phyloP scores from a whole-genome alignment of 2,888 invertebrate genomes.

The Lasioglossum oenotherae region DNA sequence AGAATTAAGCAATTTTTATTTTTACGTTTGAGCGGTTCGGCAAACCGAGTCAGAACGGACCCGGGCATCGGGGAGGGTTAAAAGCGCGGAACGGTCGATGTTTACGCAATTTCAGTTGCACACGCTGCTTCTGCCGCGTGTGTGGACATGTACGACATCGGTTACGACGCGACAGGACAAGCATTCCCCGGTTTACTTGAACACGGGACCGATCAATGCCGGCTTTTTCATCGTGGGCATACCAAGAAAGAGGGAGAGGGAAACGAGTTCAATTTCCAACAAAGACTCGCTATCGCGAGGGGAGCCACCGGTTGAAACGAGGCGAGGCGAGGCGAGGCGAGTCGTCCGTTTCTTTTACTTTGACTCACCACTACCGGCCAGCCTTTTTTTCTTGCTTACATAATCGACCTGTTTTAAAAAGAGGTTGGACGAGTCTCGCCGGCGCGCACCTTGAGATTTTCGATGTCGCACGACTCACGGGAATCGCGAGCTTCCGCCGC shows the following conservation, averaged over 20 bases:
- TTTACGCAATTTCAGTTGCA: not conserved
- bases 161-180: not conserved
- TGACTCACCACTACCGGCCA: conserved; percentile 19
- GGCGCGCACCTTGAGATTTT: conserved; percentile 69
- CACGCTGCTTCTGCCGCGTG: not conserved
- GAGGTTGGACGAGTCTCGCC: conserved; percentile 60
- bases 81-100: not conserved
- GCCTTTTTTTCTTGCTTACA: conserved; percentile 67
- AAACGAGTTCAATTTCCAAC: conserved; percentile 23
- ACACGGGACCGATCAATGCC: not conserved
- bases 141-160: not conserved
- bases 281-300: conserved; percentile 22
- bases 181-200: not conserved
- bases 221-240: conserved; percentile 16
- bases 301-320: conserved; percentile 15
- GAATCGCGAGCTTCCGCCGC: not conserved
- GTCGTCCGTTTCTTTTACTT: conserved; percentile 26
- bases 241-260: not conserved
- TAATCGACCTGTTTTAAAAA: conserved; percentile 75
- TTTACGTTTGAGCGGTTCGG: not conserved
- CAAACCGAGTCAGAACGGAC: not conserved
- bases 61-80: not conserved
- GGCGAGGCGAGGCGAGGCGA: not conserved
- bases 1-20: no score
- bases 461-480: conserved; percentile 19